These are phyloP conservation scores for Phylloscopus collybita DNA, from an alignment of 2,797 vertebrate genomes.

Conservation along the genomic window DNA sequence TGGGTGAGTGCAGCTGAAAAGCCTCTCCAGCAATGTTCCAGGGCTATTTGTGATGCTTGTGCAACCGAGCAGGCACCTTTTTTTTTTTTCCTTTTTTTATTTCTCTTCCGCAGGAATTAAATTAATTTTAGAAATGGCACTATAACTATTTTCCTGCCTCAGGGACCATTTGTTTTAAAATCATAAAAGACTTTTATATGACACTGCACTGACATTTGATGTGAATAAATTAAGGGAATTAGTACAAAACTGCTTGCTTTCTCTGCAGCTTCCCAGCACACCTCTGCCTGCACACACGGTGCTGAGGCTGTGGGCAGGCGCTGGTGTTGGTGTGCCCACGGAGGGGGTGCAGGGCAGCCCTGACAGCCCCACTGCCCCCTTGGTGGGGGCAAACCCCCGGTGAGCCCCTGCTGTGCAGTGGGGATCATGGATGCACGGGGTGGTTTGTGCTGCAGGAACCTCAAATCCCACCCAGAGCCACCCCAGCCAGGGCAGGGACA, in stretches of 20 bases:
- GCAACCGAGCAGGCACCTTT: conserved; percentile 9
- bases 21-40: conserved; percentile 19
- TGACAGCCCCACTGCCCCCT: neutral
- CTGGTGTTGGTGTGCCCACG: neutral
- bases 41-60: conserved; percentile 45
- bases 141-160: conserved; percentile 74
- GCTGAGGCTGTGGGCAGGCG: neutral
- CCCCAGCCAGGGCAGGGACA: neutral
- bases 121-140: conserved; percentile 76
- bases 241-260: conserved; percentile 54
- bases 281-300: neutral
- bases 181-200: conserved; percentile 75
- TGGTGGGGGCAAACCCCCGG: rapidly evolving
- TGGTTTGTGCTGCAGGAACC: neutral
- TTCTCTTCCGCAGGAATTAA: conserved; percentile 71
- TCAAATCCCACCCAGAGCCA: rapidly evolving
- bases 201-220: conserved; percentile 76
- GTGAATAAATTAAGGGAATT: conserved; percentile 76
- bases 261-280: conserved; percentile 10
- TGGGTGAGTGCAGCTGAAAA: neutral
- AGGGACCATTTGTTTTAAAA: conserved; percentile 79
- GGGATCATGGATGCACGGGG: neutral
- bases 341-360: neutral
- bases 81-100: neutral
- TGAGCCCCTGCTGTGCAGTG: neutral